Base-by-base conservation (phyloP, 2,113 vertebrate genomes). In the Oryzias curvinotus region DNA sequence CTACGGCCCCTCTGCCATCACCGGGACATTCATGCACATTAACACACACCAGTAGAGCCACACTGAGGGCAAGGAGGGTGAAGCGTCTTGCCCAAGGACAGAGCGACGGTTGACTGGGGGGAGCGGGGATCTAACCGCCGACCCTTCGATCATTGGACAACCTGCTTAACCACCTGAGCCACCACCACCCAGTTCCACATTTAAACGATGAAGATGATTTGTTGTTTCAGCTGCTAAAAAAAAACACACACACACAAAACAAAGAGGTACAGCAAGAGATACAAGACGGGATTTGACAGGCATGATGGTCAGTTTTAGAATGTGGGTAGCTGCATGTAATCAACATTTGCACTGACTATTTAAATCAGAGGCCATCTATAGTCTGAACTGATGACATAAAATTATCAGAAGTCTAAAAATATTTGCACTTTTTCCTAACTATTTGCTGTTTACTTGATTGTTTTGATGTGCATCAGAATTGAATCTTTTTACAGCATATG, bases 331-430 rank as follows among this genome's bases (percentile, higher is more conserved):
- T 43, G 73, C 82, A 71, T 79, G 72, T 83, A 84, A 86, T 90
- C 81, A 77, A 66, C 69, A 84, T 90, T 88, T 86, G 85, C 85
- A 87, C 85, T 16, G 72, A 83, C 71, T 52, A 16, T 81, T 83
- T 78, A 54, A 65, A 73, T 55, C 81, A 62, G 77, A 13, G 42
- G 1, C 57, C 28, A 64, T 63, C 68, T 71, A 30, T 10, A 5
- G 61, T 44, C 50, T 3, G 3, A 47, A 46, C 55, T 54, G 7
- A 1, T 52, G 53, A 82, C 75, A 88, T 78, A 58, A 68, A 77
- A 83, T 70, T 73, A 57, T 52, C 8, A 5, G 52, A 25, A 55
- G 65, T 77, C 41, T 44, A 18, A 30, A 2, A 26, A 51, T 41
- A 25, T 14, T 16, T 36, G 13, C 61, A 51, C 36, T 21, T 10